phyloP scores from a whole-genome alignment of 2,797 vertebrate genomes.

The Crocidura indochinensis region DNA sequence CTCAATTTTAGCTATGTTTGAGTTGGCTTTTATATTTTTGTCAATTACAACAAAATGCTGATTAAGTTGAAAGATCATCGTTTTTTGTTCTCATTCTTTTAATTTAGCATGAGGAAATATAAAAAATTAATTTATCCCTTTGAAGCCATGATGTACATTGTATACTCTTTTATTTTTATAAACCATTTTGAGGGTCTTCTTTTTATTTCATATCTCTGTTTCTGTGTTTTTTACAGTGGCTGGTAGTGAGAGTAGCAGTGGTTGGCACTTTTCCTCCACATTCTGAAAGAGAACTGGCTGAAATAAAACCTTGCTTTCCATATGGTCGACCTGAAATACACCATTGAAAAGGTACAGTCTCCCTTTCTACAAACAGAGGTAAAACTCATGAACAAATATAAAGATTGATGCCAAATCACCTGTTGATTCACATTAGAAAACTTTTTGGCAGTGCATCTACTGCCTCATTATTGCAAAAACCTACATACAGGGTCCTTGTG shows the following conservation, averaged over 20 bases:
- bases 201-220: slow-evolving; percentile 85
- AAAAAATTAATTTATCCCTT: slow-evolving; percentile 77
- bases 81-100: slow-evolving; percentile 79
- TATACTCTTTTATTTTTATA: slow-evolving; percentile 80
- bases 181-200: slow-evolving; percentile 80
- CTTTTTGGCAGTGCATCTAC: slow-evolving; percentile 77
- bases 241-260: slow-evolving; percentile 86
- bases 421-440: slow-evolving; percentile 85
- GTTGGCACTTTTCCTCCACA: slow-evolving; percentile 86
- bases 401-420: slow-evolving; percentile 84
- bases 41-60: slow-evolving; percentile 76
- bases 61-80: slow-evolving; percentile 79
- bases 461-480: slow-evolving; percentile 55
- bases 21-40: slow-evolving; percentile 72
- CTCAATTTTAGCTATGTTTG: slow-evolving; percentile 63
- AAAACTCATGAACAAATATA: slow-evolving; percentile 85
- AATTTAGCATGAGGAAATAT: slow-evolving; percentile 61
- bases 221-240: slow-evolving; percentile 23
- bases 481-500: slow-evolving; percentile 70
- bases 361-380: slow-evolving; percentile 86
- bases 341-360: slow-evolving; percentile 89
- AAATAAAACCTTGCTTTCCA: slow-evolving; percentile 87
- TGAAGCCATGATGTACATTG: slow-evolving; percentile 77
- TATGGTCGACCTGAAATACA: slow-evolving; percentile 87
- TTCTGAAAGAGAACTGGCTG: slow-evolving; percentile 85